Percentiles rank a stretch among this genome's conserved stretches.
phyloP scores from a whole-genome alignment of 2,797 vertebrate species.

The Salmo trutta region DNA sequence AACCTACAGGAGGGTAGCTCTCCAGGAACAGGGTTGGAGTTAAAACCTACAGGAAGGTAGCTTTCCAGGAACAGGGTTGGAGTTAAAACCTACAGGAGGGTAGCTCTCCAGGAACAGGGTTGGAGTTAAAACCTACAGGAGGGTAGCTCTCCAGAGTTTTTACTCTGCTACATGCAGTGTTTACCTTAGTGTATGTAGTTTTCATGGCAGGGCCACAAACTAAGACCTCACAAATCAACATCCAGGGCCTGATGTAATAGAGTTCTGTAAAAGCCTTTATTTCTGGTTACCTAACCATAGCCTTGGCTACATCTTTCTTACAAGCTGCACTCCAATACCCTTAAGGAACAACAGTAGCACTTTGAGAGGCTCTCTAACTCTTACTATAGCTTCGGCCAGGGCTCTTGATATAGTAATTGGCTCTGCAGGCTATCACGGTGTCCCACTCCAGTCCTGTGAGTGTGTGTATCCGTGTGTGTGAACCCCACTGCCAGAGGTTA shows the following conservation, averaged over 20 bases:
- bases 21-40: no score
- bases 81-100: no score
- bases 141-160: no score
- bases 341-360: neutral
- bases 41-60: no score
- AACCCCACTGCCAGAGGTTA: slow-evolving; percentile 39
- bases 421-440: slow-evolving; percentile 24
- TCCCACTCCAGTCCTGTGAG: slow-evolving; percentile 23
- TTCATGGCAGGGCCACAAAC: no score
- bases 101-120: no score
- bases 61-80: no score
- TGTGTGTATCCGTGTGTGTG: slow-evolving; percentile 33
- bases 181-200: no score
- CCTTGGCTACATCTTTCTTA: neutral
- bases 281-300: neutral
- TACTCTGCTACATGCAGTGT: no score
- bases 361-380: neutral
- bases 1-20: no score
- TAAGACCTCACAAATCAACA: neutral
- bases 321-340: neutral
- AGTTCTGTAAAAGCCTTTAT: neutral
- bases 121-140: no score
- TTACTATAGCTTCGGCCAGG: slow-evolving; percentile 15
- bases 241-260: neutral
- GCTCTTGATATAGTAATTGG: slow-evolving; percentile 18